These are phyloP conservation scores for Heterohyrax brucei DNA, from an alignment of 2,797 vertebrate species.

Conservation along the genomic window DNA sequence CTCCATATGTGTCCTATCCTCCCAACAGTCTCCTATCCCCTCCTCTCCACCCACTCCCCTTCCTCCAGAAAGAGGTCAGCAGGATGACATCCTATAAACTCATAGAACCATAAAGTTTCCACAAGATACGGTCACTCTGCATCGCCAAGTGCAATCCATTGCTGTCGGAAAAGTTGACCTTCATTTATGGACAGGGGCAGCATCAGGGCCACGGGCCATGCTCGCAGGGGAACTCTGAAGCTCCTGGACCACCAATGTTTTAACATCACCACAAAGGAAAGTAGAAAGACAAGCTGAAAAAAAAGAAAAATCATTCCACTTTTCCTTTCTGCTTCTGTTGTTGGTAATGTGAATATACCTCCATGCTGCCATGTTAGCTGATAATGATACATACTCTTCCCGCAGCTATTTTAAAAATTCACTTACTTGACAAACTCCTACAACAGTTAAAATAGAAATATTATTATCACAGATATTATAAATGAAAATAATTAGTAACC, in stretches of 20 bases:
- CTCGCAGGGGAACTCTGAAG: no score
- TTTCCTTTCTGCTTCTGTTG: not conserved
- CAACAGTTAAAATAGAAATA: conserved; percentile 59
- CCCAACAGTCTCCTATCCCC: no score
- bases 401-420: conserved; percentile 46
- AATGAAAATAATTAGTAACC: conserved; percentile 67
- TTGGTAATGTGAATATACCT: not conserved
- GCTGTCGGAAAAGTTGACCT: no score
- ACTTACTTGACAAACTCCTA: conserved; percentile 36
- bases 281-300: not conserved
- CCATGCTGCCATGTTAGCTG: not conserved
- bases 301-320: not conserved
- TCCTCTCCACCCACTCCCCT: no score
- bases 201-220: no score
- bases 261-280: conserved; percentile 8
- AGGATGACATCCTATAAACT: no score
- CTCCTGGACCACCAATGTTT: not conserved
- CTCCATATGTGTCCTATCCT: no score
- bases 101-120: no score
- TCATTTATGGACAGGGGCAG: no score
- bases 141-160: no score
- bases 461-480: conserved; percentile 53
- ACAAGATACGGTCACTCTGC: no score
- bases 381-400: conserved; percentile 12
- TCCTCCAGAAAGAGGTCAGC: no score